These are phyloP conservation scores for Actinernus sp. DNA, from an alignment of 92 coral and sea anemone genomes.

Conservation along the genomic window DNA sequence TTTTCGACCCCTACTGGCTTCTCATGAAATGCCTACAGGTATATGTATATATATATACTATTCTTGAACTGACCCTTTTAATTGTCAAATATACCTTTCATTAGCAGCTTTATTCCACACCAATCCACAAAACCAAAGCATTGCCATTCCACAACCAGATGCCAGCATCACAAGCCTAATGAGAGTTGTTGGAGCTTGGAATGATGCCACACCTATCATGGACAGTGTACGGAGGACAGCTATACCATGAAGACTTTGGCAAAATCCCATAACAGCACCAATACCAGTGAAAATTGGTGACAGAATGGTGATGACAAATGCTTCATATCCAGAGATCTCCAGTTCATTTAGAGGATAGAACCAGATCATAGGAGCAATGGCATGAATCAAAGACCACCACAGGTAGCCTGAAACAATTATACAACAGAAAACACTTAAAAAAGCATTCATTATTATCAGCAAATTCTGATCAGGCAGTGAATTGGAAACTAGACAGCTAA, in stretches of 20 bases:
- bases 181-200: constrained; percentile 94
- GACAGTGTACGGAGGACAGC: constrained; percentile 85
- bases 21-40: too few relatives aligned
- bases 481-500: too few relatives aligned
- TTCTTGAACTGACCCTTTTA: too few relatives aligned
- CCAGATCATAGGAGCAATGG: constrained; percentile 96
- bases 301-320: constrained; percentile 80
- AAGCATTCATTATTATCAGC: too few relatives aligned
- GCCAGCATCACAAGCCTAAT: constrained; percentile 77
- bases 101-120: constrained; percentile 86
- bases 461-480: too few relatives aligned
- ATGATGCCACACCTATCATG: constrained; percentile 88
- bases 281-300: constrained; percentile 79
- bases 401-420: constrained; percentile 78
- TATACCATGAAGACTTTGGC: constrained; percentile 80
- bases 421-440: too few relatives aligned
- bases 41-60: too few relatives aligned
- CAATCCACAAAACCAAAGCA: constrained; percentile 98
- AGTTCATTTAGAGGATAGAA: constrained; percentile 95
- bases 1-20: too few relatives aligned
- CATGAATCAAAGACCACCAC: constrained; percentile 95
- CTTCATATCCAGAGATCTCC: constrained; percentile 96
- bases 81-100: constrained; percentile 92
- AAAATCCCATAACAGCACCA: constrained; percentile 64
- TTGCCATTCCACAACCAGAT: constrained; percentile 94